Evolutionary conservation across 2,797 vertebrate genomes (phyloP).

Genomic region (Leptodactylus fallax): DNA sequence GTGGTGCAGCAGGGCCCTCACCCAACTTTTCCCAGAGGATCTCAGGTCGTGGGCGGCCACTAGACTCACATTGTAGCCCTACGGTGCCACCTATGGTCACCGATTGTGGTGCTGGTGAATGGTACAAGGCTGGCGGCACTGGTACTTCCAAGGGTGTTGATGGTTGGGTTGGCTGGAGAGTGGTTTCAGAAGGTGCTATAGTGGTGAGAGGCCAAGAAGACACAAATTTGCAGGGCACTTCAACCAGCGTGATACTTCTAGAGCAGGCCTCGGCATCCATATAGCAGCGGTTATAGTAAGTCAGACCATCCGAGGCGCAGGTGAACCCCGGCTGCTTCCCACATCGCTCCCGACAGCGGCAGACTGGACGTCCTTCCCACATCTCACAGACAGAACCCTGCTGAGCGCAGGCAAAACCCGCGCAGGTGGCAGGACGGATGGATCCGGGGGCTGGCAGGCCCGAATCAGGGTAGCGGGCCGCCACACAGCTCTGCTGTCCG

Average conservation of each 20-base stretch:
- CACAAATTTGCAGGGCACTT: slow-evolving; percentile 90
- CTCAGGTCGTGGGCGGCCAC: slow-evolving; percentile 86
- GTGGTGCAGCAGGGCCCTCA: slow-evolving; percentile 82
- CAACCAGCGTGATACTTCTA: slow-evolving; percentile 82
- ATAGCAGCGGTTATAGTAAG: slow-evolving; percentile 98
- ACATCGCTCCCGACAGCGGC: slow-evolving; percentile 94
- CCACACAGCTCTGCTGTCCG: slow-evolving; percentile 92
- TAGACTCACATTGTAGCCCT: slow-evolving; percentile 91
- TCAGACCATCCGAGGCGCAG: slow-evolving; percentile 94
- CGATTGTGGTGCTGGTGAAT: slow-evolving; percentile 88
- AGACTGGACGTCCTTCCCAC: slow-evolving; percentile 93
- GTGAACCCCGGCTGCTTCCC: slow-evolving; percentile 97
- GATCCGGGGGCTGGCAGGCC: slow-evolving; percentile 70
- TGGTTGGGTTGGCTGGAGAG: slow-evolving; percentile 79
- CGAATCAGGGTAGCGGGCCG: slow-evolving; percentile 87
- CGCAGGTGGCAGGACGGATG: slow-evolving; percentile 78
- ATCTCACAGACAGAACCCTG: slow-evolving; percentile 94
- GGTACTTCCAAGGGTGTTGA: slow-evolving; percentile 78
- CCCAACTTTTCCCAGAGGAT: slow-evolving; percentile 97
- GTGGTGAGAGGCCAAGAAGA: slow-evolving; percentile 87
- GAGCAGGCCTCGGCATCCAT: slow-evolving; percentile 97
- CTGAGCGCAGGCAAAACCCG: slow-evolving; percentile 89
- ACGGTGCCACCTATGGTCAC: slow-evolving; percentile 88
- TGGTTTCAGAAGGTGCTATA: slow-evolving; percentile 85
- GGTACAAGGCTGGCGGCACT: slow-evolving; percentile 85